Percentiles rank a stretch among this genome's conserved stretches.
Evolutionary conservation across 2,888 invertebrate genomes (phyloP).

Genomic region (Thysanoteuthis rhombus): DNA sequence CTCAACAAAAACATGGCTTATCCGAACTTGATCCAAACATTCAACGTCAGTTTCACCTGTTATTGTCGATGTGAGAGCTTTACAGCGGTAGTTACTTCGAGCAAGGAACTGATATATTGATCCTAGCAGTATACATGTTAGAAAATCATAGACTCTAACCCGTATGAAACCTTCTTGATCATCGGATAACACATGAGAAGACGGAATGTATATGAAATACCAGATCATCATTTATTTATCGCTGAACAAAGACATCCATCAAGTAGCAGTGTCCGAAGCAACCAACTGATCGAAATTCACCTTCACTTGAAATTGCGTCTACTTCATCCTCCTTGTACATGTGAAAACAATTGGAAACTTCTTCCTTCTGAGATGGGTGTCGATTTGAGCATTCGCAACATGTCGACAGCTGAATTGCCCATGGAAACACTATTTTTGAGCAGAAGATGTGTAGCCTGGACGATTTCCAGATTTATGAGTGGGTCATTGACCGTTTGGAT

Average conservation of each 20-base stretch:
- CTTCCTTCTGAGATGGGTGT: conserved; percentile 41
- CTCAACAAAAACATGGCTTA: too few relatives aligned
- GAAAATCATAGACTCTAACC: conserved; percentile 41
- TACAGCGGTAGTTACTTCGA: conserved; percentile 33
- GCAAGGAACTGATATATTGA: conserved; percentile 34
- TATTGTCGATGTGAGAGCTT: not conserved
- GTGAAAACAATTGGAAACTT: conserved; percentile 45
- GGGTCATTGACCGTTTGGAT: conserved; percentile 35
- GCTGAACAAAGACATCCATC: not conserved
- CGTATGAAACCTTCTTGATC: conserved; percentile 34
- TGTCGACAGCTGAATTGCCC: conserved; percentile 39
- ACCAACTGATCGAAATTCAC: conserved; percentile 16
- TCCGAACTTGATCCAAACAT: not conserved
- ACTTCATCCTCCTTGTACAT: conserved; percentile 38
- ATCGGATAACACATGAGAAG: conserved; percentile 31
- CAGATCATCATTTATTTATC: not conserved
- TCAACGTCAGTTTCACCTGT: not conserved
- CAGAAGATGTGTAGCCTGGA: conserved; percentile 34
- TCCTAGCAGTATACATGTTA: conserved; percentile 44
- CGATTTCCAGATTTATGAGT: conserved; percentile 34
- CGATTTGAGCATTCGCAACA: conserved; percentile 39
- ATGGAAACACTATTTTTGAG: conserved; percentile 41
- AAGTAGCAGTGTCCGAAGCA: not conserved
- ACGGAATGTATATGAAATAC: conserved; percentile 34
- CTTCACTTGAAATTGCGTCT: conserved; percentile 38